A percentile compares a stretch with the other conserved stretches of the same genome.
These are phyloP conservation scores for Bubalus kerabau DNA, from an alignment of 2,113 vertebrate species.

Conservation along the genomic window DNA sequence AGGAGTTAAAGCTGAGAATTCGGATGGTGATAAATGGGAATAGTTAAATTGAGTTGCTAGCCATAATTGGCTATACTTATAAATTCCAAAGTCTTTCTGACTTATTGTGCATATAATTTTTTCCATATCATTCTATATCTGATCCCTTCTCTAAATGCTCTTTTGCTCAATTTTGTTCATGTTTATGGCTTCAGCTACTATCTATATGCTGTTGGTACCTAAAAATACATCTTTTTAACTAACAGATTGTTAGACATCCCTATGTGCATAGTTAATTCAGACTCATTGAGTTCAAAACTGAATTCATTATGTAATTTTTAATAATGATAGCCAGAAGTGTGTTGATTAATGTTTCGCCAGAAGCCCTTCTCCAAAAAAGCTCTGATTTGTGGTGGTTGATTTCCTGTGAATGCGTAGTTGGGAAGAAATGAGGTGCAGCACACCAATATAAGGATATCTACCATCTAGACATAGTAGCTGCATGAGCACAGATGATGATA, in stretches of 20 bases:
- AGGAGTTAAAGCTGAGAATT: background rate
- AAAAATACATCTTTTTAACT: background rate
- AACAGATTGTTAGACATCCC: background rate
- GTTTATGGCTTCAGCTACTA: background rate
- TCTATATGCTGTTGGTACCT: background rate
- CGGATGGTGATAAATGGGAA: background rate
- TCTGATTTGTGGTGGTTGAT: background rate
- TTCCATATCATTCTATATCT: background rate
- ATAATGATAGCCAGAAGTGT: background rate
- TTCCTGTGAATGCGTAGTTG: background rate
- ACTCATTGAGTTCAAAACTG: background rate
- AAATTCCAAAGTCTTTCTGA: background rate
- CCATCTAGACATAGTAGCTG: background rate
- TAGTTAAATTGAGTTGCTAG: background rate
- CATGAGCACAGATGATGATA: background rate
- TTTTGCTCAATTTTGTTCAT: background rate
- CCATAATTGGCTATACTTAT: background rate
- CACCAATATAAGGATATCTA: background rate
- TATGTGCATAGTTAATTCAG: conserved; percentile 19
- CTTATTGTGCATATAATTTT: background rate
- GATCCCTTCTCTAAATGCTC: background rate
- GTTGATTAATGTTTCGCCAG: background rate
- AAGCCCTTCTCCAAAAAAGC: background rate
- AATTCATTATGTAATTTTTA: conserved; percentile 20
- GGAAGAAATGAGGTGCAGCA: background rate